Conservation (phyloP, 2,797 vertebrate genomes). For the Lophotriccus pileatus region DNA sequence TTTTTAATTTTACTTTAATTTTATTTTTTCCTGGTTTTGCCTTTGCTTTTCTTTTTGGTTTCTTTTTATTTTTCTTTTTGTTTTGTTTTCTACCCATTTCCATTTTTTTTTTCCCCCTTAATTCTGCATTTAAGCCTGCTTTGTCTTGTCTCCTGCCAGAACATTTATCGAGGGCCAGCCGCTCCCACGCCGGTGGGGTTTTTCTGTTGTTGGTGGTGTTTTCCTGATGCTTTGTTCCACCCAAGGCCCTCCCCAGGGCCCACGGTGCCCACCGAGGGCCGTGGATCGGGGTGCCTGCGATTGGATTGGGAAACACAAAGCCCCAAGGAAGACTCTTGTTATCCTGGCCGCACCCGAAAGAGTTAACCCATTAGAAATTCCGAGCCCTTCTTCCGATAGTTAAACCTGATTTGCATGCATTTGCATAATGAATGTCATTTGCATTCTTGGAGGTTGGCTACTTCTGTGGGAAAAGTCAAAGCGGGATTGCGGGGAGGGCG, state of each 20-base stretch:
- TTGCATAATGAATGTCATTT: conserved; percentile 99
- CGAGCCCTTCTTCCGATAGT: conserved; percentile 91
- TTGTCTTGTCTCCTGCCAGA: neutral
- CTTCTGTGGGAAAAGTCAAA: conserved; percentile 95
- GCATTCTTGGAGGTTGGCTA: conserved; percentile 95
- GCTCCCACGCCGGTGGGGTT: neutral
- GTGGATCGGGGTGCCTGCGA: neutral
- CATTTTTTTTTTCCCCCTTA: neutral
- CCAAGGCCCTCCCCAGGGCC: neutral
- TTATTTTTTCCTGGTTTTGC: neutral
- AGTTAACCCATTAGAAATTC: conserved; percentile 79
- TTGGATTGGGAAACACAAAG: neutral
- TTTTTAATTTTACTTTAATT: rapidly evolving
- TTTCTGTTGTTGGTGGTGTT: neutral
- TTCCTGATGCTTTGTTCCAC: neutral
- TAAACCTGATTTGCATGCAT: conserved; percentile 98
- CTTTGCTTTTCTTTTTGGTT: rapidly evolving
- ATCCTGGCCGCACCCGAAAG: conserved; percentile 19
- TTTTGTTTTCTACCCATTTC: neutral
- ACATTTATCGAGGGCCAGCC: neutral
- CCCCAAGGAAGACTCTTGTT: conserved; percentile 18
- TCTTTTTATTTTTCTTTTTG: too few species aligned
- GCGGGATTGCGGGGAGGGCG: conserved; percentile 58
- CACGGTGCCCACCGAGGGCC: neutral
- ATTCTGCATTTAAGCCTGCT: neutral